Conservation (phyloP, 1,140 invertebrate species). For the Vanessa tameamea region DNA sequence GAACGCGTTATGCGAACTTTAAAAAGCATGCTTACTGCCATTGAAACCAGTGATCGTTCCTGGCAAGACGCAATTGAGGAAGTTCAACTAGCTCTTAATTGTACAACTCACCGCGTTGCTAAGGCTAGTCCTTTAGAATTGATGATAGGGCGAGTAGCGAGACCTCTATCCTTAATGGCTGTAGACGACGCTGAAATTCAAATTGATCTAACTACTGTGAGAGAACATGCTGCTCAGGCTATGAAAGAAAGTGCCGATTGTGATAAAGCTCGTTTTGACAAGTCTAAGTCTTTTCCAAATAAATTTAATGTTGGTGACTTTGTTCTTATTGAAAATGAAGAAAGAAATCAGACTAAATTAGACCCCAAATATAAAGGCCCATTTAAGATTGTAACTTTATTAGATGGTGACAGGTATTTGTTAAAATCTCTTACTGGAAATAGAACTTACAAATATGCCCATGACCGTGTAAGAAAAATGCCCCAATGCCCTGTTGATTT, state of each 20-base stretch:
- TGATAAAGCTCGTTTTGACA: conserved; percentile 38
- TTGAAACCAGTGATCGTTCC: conserved; percentile 19
- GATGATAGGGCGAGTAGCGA: conserved; percentile 33
- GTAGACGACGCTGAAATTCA: conserved; percentile 20
- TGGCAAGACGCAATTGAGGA: conserved; percentile 39
- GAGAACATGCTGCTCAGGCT: conserved; percentile 13
- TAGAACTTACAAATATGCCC: conserved; percentile 37
- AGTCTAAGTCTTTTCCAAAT: conserved; percentile 33
- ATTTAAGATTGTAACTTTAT: conserved; percentile 30
- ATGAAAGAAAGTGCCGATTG: conserved; percentile 21
- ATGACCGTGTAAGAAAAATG: conserved; percentile 15
- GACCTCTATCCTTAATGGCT: conserved; percentile 31
- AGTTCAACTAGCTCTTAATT: conserved; percentile 34
- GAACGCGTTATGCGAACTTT: conserved; percentile 51
- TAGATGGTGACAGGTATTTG: conserved; percentile 31
- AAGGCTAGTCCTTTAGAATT: conserved; percentile 33
- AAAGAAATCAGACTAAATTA: conserved; percentile 37
- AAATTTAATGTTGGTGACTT: conserved; percentile 34
- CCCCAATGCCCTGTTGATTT: neutral
- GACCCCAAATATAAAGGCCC: conserved; percentile 36
- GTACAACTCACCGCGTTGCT: conserved; percentile 24
- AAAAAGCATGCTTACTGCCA: conserved; percentile 26
- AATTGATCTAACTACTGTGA: conserved; percentile 18
- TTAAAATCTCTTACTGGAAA: conserved; percentile 25
- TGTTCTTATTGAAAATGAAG: conserved; percentile 33